Evolutionary conservation across 2,797 vertebrate species (phyloP), one percentile per base, ranked within the genome.

Genomic region (Tachyglossus aculeatus): DNA sequence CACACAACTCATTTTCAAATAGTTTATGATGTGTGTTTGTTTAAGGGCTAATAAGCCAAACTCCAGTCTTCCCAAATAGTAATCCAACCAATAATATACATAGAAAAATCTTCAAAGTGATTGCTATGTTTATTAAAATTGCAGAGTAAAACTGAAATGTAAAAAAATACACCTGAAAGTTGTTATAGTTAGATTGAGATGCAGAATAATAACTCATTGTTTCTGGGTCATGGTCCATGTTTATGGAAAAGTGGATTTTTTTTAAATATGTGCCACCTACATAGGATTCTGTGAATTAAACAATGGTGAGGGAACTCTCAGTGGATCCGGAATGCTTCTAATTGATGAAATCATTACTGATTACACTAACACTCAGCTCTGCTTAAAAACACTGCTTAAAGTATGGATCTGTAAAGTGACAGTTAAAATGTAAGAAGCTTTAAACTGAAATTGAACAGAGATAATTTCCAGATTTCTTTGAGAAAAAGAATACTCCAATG

Each of bases 301-400:
- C 84, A 83, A 88, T 78, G 85, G 84, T 81, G 74, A 83, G n/a
- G n/a, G n/a, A n/a, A n/a, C n/a, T n/a, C n/a, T n/a, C n/a, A n/a
- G n/a, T n/a, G n/a, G n/a, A 83, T 84, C 83, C 53, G 91, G 77
- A 91, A 82, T 90, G 67, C 67, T 86, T 74, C 79, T 88, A 88
- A 88, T 85, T 82, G 66, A 88, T 87, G 74, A 88, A 83, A 88
- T 86, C 87, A 86, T 82, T 84, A 77, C 74, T 83, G 86, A 83
- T 83, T 89, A 77, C 68, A 33, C 27, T 81, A 70, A 75, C 79
- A 75, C 62, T 77, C 76, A 87, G 82, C 68, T 87, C 70, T 86
- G 67, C 74, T 87, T 84, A 78, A 81, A 82, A 89, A 81, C n/a
- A n/a, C 57, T 88, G 69, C 88, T 90, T 89, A 86, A 81, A 71